Conservation (phyloP, 1,140 invertebrate genomes). For the Drosophila oshimai region DNA sequence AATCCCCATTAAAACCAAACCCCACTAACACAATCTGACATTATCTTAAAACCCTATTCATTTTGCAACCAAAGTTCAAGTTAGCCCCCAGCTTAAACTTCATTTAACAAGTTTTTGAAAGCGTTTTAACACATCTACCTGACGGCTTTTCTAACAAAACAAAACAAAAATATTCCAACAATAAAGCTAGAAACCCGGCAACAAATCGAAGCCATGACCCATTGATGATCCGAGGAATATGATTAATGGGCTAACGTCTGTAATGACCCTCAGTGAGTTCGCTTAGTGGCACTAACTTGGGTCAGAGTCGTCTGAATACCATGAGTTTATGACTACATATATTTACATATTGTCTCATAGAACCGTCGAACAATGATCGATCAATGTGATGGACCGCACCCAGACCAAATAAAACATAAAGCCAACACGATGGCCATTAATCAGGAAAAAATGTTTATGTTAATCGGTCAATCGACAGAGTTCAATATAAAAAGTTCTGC, state of each 20-base stretch:
- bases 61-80: slow-evolving; percentile 8
- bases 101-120: slow-evolving; percentile 26
- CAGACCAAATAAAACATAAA: slow-evolving; percentile 32
- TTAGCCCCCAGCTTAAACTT: slow-evolving; percentile 10
- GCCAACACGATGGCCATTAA: slow-evolving; percentile 21
- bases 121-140: slow-evolving; percentile 29
- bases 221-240: slow-evolving; percentile 29
- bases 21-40: not conserved
- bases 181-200: slow-evolving; percentile 11
- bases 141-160: slow-evolving; percentile 2
- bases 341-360: slow-evolving; percentile 28
- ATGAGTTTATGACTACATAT: slow-evolving; percentile 25
- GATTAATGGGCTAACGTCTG: slow-evolving; percentile 24
- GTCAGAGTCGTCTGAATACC: not conserved
- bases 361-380: slow-evolving; percentile 52
- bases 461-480: slow-evolving; percentile 25
- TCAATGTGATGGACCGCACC: slow-evolving; percentile 39
- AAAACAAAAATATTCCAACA: slow-evolving; percentile 5
- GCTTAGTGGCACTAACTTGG: slow-evolving; percentile 37
- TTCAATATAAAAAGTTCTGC: slow-evolving; percentile 2
- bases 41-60: slow-evolving; percentile 1
- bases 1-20: not conserved
- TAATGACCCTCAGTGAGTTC: slow-evolving; percentile 12
- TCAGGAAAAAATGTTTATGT: slow-evolving; percentile 33
- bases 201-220: slow-evolving; percentile 39